These are phyloP conservation scores for Lasioglossum oenotherae DNA, from an alignment of 2,888 invertebrate genomes.

Conservation along the genomic window DNA sequence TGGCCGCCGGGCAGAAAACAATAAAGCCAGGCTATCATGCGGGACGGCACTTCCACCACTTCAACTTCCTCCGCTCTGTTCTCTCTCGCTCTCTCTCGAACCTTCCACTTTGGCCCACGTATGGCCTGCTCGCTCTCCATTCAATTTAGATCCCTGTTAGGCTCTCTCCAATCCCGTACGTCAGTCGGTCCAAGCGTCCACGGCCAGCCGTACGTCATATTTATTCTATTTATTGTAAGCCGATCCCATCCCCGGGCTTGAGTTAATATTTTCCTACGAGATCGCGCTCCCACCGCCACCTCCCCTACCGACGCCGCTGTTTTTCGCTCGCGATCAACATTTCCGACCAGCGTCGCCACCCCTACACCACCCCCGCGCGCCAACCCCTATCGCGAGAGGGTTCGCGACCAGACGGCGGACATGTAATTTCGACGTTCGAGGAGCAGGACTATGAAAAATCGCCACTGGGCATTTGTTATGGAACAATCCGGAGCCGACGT, in stretches of 20 bases:
- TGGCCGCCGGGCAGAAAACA: slow-evolving; percentile 79
- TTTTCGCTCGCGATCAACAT: slow-evolving; percentile 65
- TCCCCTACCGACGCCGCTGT: slow-evolving; percentile 24
- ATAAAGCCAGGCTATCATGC: slow-evolving; percentile 78
- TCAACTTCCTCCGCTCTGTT: slow-evolving; percentile 61
- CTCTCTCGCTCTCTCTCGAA: slow-evolving; percentile 27
- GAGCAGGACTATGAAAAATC: slow-evolving; percentile 57
- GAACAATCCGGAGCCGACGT: slow-evolving; percentile 27
- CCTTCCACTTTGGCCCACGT: slow-evolving; percentile 59
- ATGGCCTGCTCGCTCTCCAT: slow-evolving; percentile 73
- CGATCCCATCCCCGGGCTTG: slow-evolving; percentile 68
- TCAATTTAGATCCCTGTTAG: slow-evolving; percentile 78
- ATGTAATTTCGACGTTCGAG: slow-evolving; percentile 57
- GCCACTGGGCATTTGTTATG: slow-evolving; percentile 56
- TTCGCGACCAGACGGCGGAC: slow-evolving; percentile 56
- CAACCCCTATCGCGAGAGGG: slow-evolving; percentile 40
- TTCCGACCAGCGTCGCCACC: slow-evolving; percentile 42
- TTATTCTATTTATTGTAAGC: slow-evolving; percentile 77
- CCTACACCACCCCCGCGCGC: slow-evolving; percentile 1
- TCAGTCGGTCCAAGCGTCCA: slow-evolving; percentile 43
- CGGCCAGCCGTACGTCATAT: slow-evolving; percentile 67
- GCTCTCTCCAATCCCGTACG: slow-evolving; percentile 56
- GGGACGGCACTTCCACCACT: slow-evolving; percentile 77
- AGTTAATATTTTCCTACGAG: slow-evolving; percentile 75
- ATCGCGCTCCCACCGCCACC: slow-evolving; percentile 50